Evolutionary conservation across 1,140 invertebrate genomes (phyloP).

Genomic region (Neelides sp.): DNA sequence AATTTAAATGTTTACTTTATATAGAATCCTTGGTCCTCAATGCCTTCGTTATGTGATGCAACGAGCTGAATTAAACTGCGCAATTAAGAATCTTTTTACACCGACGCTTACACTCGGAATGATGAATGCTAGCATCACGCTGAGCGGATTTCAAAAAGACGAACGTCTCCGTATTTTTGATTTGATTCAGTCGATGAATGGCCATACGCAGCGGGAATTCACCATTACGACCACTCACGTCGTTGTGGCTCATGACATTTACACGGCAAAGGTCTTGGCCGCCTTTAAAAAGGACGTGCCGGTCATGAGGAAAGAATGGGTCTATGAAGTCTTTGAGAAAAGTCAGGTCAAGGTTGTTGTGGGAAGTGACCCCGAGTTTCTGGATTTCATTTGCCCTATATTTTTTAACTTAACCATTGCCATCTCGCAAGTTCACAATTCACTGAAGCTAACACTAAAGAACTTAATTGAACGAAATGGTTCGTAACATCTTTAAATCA

Average conservation of each 20-base stretch:
- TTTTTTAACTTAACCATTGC: constrained; percentile 68
- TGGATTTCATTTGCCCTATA: constrained; percentile 54
- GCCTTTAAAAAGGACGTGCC: constrained; percentile 55
- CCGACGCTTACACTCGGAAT: constrained; percentile 72
- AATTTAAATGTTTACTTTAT: constrained; percentile 37
- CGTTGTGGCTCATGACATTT: constrained; percentile 57
- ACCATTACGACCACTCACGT: constrained; percentile 65
- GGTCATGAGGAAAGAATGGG: constrained; percentile 65
- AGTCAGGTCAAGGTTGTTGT: constrained; percentile 48
- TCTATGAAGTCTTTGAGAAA: constrained; percentile 61
- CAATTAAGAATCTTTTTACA: constrained; percentile 47
- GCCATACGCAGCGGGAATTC: constrained; percentile 55
- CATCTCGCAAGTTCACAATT: constrained; percentile 55
- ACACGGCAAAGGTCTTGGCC: constrained; percentile 48
- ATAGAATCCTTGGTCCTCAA: constrained; percentile 60
- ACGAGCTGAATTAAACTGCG: constrained; percentile 56
- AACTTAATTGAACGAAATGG: constrained; percentile 59
- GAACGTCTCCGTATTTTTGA: neutral
- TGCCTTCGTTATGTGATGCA: constrained; percentile 63
- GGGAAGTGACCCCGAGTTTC: constrained; percentile 50
- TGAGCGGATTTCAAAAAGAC: constrained; percentile 48
- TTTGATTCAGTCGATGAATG: constrained; percentile 66
- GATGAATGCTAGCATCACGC: constrained; percentile 57
- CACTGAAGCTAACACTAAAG: constrained; percentile 55
- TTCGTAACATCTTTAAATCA: constrained; percentile 32